These are phyloP conservation scores for Hipparchia sbordonii DNA, from an alignment of 2,888 invertebrate genomes.

Conservation along the genomic window DNA sequence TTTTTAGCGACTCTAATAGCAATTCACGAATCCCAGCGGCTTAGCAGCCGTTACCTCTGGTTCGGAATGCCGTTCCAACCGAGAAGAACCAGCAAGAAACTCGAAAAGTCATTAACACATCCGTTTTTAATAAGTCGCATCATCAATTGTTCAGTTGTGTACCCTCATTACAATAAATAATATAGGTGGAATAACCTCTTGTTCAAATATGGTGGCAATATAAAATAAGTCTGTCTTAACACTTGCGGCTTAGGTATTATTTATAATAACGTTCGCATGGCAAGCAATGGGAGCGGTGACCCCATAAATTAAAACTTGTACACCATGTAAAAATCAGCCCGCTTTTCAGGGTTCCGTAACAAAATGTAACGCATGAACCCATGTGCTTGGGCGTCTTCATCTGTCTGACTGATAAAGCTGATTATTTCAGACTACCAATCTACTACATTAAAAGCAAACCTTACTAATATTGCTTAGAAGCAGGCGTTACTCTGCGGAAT, in stretches of 20 bases:
- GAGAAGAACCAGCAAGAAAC: no score
- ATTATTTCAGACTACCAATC: no score
- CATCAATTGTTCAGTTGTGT: background rate
- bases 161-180: slow-evolving; percentile 5
- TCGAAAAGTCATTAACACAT: no score
- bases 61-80: no score
- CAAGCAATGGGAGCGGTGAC: slow-evolving; percentile 10
- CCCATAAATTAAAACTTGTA: background rate
- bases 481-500: no score
- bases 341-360: background rate
- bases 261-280: slow-evolving; percentile 6
- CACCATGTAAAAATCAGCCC: slow-evolving; percentile 2
- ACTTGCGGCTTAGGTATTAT: slow-evolving; percentile 7
- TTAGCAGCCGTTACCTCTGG: no score
- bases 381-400: background rate
- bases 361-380: background rate
- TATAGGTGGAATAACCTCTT: slow-evolving; percentile 12
- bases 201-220: slow-evolving; percentile 7
- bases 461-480: no score
- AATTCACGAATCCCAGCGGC: no score
- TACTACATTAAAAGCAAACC: no score
- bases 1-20: no score
- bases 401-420: no score
- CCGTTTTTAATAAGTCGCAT: background rate
- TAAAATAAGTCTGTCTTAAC: slow-evolving; percentile 8